Percentiles rank a stretch among this genome's conserved stretches.
Conservation (phyloP, 2,888 invertebrate genomes). For the Ochropacha duplaris region DNA sequence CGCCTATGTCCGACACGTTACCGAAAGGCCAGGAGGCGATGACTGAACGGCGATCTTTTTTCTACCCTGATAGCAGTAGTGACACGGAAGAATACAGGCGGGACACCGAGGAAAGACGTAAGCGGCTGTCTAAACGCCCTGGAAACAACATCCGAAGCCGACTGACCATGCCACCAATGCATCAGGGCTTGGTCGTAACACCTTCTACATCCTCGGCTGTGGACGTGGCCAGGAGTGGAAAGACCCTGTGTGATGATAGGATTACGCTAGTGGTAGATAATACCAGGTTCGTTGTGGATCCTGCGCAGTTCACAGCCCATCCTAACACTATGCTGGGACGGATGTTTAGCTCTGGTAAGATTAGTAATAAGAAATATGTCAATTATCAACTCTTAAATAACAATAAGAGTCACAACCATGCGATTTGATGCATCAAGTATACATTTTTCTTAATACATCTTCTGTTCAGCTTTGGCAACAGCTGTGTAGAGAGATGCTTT, state of each 20-base stretch:
- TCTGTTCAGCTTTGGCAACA: no score
- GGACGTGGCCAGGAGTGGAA: conserved; percentile 60
- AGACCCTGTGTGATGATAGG: conserved; percentile 85
- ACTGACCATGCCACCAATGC: conserved; percentile 27
- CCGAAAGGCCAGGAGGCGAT: conserved; percentile 67
- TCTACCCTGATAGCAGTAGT: conserved; percentile 88
- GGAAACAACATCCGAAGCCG: conserved; percentile 57
- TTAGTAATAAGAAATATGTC: no score
- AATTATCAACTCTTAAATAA: no score
- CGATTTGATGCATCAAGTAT: no score
- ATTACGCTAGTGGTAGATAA: conserved; percentile 98
- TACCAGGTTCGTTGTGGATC: conserved; percentile 94
- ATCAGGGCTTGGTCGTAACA: conserved; percentile 24
- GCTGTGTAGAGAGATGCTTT: no score
- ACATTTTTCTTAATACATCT: no score
- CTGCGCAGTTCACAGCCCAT: conserved; percentile 95
- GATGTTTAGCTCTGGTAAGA: conserved; percentile 95
- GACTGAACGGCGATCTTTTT: conserved; percentile 70
- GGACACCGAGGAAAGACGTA: conserved; percentile 86
- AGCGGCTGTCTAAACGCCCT: conserved; percentile 71
- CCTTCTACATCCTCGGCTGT: conserved; percentile 66
- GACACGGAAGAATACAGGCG: conserved; percentile 92
- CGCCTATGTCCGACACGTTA: conserved; percentile 73
- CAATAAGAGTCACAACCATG: no score
- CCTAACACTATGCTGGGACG: conserved; percentile 99